These are phyloP conservation scores for Dasysyrphus tricinctus DNA, from an alignment of 2,888 invertebrate species.

Conservation along the genomic window DNA sequence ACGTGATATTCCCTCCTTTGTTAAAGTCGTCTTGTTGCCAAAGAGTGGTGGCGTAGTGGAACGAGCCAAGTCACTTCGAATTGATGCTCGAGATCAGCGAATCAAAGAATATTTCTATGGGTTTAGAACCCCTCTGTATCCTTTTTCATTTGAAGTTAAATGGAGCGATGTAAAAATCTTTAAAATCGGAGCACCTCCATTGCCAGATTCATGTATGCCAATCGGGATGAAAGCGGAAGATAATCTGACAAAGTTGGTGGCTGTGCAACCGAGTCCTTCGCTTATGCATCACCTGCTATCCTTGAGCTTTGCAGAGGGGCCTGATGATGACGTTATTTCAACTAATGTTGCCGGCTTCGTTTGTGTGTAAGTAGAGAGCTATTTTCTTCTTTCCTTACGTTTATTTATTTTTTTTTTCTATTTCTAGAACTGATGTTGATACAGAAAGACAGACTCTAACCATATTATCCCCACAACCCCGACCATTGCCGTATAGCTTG, in stretches of 20 bases:
- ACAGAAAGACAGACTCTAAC: slow-evolving; percentile 94
- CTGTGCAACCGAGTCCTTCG: slow-evolving; percentile 89
- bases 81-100: slow-evolving; percentile 90
- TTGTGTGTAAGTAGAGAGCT: slow-evolving; percentile 90
- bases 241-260: slow-evolving; percentile 94
- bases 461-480: slow-evolving; percentile 95
- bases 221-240: slow-evolving; percentile 97
- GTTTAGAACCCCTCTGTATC: slow-evolving; percentile 90
- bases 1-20: slow-evolving; percentile 96
- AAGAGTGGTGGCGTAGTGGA: slow-evolving; percentile 99
- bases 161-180: slow-evolving; percentile 94
- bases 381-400: neutral
- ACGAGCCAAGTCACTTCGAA: slow-evolving; percentile 88
- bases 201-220: slow-evolving; percentile 98
- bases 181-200: slow-evolving; percentile 96
- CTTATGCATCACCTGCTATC: slow-evolving; percentile 95
- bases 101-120: slow-evolving; percentile 99
- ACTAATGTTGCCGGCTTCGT: slow-evolving; percentile 96
- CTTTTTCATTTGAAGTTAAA: slow-evolving; percentile 97
- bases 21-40: slow-evolving; percentile 95
- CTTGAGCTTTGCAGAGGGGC: slow-evolving; percentile 92
- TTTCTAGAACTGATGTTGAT: slow-evolving; percentile 93
- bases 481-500: slow-evolving; percentile 94
- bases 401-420: slow-evolving; percentile 34
- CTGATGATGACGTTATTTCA: slow-evolving; percentile 93